Evolutionary conservation across 2,797 vertebrate genomes (phyloP).

Genomic region (Neosilurus hyrtlii): DNA sequence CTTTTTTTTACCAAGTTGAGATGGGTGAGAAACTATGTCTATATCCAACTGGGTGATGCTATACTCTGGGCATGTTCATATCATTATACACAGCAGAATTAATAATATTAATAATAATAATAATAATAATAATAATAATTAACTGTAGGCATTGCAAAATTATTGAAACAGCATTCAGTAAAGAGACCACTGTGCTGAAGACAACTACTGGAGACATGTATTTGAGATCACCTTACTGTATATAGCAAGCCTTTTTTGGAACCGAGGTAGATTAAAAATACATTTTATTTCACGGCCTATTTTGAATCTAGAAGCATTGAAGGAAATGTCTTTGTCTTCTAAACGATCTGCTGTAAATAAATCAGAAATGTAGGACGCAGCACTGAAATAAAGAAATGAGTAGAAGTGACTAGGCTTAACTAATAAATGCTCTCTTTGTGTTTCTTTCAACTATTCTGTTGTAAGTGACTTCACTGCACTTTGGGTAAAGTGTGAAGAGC

Average conservation of each 20-base stretch:
- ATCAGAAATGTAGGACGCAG: neutral
- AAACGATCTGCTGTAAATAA: neutral
- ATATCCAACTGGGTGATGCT: no score
- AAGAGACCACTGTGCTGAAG: neutral
- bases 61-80: no score
- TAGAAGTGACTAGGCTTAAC: neutral
- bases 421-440: neutral
- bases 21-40: no score
- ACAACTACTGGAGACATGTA: neutral
- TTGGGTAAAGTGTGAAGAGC: neutral
- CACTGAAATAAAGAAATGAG: neutral
- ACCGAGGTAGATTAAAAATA: neutral
- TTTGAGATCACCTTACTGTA: neutral
- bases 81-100: no score
- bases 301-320: neutral
- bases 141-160: neutral
- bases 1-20: no score
- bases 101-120: no score
- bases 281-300: neutral
- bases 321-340: neutral
- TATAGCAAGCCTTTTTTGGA: neutral
- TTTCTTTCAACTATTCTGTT: neutral
- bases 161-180: neutral
- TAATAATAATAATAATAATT: no score
- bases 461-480: neutral